Evolutionary conservation across 1,140 invertebrate genomes (phyloP), one percentile per base, ranked within the genome.

Genomic region (Bombus terrestris): DNA sequence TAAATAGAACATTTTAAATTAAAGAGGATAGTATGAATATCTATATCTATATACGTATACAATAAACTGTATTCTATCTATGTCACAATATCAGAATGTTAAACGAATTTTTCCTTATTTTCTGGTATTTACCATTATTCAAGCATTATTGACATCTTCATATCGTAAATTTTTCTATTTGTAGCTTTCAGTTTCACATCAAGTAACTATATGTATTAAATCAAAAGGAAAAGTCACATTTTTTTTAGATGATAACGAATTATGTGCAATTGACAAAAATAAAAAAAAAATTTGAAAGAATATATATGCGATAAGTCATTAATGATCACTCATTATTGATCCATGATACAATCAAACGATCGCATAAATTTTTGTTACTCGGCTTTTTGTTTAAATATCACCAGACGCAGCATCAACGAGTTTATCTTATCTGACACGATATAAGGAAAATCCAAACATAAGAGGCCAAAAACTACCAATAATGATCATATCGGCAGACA

Each of bases 351-450:
- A 28, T 12, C 41, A 3, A n/a, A 18, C 3, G 9, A 83, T 32
- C 47, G 28, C 35, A 18, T 57, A 64, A 68, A 64, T 74, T 85
- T 72, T 43, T 47, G 39, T 53, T 9, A 15, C 2, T 68, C 22
- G 15, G 4, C 43, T 39, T 28, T 37, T 75, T n/a, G 32, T 4
- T 66, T 39, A 83, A 71, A 81, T 41, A 68, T n/a, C 57, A 47
- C 6, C 4, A 28, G 39, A n/a, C 53, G 0, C 39, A 75, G 35
- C 62, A 68, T 43, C 62, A 68, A 22, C 59, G 22, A 57, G 1
- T 72, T 64, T 89, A 89, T 89, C 87, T 89, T 89, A 89, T 89
- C 87, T 88, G 5, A 28, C 47, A 43, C 39, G 35, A 78, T 88
- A 53, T 18, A 77, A 13, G 69, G 64, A 32, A 80, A 82, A 47